These are phyloP conservation scores for Cryptoblepharus egeriae DNA, from an alignment of 2,797 vertebrate species.

Conservation along the genomic window DNA sequence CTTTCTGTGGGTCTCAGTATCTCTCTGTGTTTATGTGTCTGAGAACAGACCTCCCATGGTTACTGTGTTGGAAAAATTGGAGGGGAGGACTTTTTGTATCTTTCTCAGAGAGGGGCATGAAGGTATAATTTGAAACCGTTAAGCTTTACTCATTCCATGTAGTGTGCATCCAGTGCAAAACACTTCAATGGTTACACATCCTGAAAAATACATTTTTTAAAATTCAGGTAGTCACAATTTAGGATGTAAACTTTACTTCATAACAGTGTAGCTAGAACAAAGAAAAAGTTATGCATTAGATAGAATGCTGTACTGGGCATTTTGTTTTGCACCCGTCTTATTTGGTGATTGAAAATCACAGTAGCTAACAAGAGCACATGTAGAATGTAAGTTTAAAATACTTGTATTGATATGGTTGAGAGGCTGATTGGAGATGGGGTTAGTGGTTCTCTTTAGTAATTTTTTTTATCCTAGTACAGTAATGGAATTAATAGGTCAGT, in stretches of 20 bases:
- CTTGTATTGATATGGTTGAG: not conserved
- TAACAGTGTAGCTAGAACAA: not conserved
- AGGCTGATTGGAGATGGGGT: not conserved
- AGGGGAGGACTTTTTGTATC: not conserved
- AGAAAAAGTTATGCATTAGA: not conserved
- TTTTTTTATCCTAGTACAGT: too few species aligned
- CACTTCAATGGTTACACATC: not conserved
- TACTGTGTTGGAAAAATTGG: not conserved
- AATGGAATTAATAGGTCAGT: not conserved
- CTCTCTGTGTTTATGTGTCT: too few species aligned
- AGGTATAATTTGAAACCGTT: not conserved
- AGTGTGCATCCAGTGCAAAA: not conserved
- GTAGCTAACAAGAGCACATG: not conserved
- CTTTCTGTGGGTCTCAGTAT: too few species aligned
- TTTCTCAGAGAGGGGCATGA: not conserved
- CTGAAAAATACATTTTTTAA: not conserved
- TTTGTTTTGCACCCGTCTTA: not conserved
- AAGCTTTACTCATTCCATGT: not conserved
- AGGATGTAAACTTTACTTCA: not conserved
- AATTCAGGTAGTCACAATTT: not conserved
- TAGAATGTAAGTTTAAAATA: not conserved
- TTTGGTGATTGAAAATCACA: not conserved
- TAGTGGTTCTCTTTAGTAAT: too few species aligned
- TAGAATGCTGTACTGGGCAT: not conserved
- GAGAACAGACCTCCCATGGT: too few species aligned